Conservation (phyloP, 1,140 invertebrate genomes). For the Drepana arcuata region DNA sequence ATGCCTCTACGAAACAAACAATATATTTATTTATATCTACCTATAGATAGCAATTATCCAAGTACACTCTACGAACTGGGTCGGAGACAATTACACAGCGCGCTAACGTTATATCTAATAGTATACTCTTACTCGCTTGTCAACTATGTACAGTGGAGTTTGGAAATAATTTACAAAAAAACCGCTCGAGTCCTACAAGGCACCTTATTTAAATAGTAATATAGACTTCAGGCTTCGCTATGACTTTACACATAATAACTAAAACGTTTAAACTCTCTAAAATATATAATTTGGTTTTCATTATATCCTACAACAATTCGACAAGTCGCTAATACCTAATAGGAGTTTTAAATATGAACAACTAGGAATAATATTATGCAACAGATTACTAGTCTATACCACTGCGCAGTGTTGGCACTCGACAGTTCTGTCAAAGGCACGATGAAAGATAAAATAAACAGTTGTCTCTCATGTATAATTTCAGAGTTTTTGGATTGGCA, state of each 20-base stretch:
- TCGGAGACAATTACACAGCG: constrained; percentile 53
- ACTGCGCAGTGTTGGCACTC: constrained; percentile 40
- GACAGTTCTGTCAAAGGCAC: constrained; percentile 4
- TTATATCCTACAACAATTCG: constrained; percentile 67
- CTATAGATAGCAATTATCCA: constrained; percentile 40
- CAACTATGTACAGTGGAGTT: constrained; percentile 67
- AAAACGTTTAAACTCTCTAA: constrained; percentile 68
- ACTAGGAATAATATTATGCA: constrained; percentile 70
- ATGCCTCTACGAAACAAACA: constrained; percentile 66
- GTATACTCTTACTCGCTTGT: constrained; percentile 63
- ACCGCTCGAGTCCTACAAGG: constrained; percentile 59
- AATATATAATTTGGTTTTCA: constrained; percentile 72
- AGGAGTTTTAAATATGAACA: constrained; percentile 70
- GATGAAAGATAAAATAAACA: constrained; percentile 22
- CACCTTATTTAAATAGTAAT: constrained; percentile 66
- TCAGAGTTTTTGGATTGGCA: constrained; percentile 46
- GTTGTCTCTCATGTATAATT: constrained; percentile 27
- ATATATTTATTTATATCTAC: constrained; percentile 59
- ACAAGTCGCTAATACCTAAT: constrained; percentile 64
- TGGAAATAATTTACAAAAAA: constrained; percentile 68
- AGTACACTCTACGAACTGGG: constrained; percentile 36
- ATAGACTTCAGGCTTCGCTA: constrained; percentile 64
- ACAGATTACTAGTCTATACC: constrained; percentile 55
- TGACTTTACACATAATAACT: constrained; percentile 69
- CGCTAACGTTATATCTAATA: constrained; percentile 55